Evolutionary conservation across 2,888 invertebrate species (phyloP).

Genomic region (Xylota sylvarum): DNA sequence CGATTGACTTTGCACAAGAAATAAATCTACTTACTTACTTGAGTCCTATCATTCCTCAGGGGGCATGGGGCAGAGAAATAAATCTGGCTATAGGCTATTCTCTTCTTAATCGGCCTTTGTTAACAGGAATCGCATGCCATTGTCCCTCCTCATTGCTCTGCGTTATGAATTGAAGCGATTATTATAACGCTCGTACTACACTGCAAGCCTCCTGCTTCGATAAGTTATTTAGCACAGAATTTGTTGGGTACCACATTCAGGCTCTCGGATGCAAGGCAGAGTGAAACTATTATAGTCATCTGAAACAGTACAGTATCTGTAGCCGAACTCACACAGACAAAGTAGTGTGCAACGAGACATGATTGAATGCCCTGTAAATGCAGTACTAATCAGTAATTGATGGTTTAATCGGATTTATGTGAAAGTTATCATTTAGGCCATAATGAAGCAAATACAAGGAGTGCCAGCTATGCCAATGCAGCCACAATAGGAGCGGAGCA

Average conservation of each 20-base stretch:
- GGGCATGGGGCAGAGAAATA: no score
- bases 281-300: slow-evolving; percentile 35
- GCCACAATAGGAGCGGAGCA: slow-evolving; percentile 12
- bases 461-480: neutral
- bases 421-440: slow-evolving; percentile 3
- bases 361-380: slow-evolving; percentile 44
- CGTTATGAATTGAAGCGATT: slow-evolving; percentile 9
- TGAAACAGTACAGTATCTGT: no score
- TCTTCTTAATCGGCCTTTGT: slow-evolving; percentile 26
- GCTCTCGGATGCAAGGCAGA: slow-evolving; percentile 21
- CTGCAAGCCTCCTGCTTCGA: neutral
- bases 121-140: slow-evolving; percentile 6
- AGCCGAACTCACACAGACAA: neutral
- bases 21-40: slow-evolving; percentile 1
- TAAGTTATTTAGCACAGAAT: slow-evolving; percentile 33
- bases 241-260: slow-evolving; percentile 35
- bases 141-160: slow-evolving; percentile 1
- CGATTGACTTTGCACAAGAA: slow-evolving; percentile 12
- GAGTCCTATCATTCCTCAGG: no score
- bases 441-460: neutral
- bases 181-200: neutral
- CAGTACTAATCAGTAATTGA: slow-evolving; percentile 41
- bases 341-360: slow-evolving; percentile 8
- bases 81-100: slow-evolving; percentile 13
- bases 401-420: slow-evolving; percentile 46